phyloP scores from a whole-genome alignment of 2,113 vertebrate genomes.

The Toxotes chatareus region DNA sequence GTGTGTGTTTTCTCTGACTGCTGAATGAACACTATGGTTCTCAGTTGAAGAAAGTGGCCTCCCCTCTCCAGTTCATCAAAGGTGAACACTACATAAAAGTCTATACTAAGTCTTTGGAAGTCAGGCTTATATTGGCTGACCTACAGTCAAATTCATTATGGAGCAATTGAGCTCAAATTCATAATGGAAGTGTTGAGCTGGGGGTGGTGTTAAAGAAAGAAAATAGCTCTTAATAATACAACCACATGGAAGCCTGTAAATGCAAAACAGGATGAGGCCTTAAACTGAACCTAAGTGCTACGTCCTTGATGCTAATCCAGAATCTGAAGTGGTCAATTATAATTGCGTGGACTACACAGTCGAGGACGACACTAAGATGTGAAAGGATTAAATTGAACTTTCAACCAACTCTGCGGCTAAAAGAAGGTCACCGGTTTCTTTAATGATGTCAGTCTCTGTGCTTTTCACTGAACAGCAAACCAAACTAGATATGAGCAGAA shows the following conservation, averaged over 20 bases:
- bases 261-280: constrained; percentile 18
- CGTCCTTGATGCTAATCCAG: constrained; percentile 26
- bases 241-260: neutral
- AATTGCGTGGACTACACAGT: constrained; percentile 26
- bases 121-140: neutral
- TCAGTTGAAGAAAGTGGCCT: neutral
- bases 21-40: neutral
- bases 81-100: neutral
- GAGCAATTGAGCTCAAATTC: neutral
- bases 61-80: no score
- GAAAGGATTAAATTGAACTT: constrained; percentile 30
- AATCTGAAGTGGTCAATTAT: constrained; percentile 26
- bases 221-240: neutral
- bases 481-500: neutral
- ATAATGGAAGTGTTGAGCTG: neutral
- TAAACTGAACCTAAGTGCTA: constrained; percentile 7
- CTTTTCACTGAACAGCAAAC: neutral
- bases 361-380: constrained; percentile 8
- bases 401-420: constrained; percentile 1
- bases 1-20: neutral
- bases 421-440: constrained; percentile 32
- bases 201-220: neutral
- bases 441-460: neutral
- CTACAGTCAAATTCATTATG: neutral
- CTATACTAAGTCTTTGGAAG: neutral